A percentile compares a stretch with the other conserved stretches of the same genome.
These are phyloP conservation scores for Sinonovacula constricta DNA, from an alignment of 1,140 invertebrate species.

Conservation along the genomic window DNA sequence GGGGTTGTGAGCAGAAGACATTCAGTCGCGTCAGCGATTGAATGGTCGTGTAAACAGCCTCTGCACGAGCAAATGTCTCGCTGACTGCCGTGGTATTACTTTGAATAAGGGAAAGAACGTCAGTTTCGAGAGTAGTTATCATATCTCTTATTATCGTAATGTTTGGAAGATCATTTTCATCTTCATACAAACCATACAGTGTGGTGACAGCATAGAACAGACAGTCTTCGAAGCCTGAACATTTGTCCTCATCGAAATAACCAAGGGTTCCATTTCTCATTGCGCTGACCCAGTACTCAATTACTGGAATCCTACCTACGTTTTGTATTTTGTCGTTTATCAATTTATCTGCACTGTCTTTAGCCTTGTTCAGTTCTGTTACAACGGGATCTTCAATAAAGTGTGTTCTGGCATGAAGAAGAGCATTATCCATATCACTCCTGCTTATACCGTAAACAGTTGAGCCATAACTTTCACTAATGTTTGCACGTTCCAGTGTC, in stretches of 20 bases:
- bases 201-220: slow-evolving; percentile 7
- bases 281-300: slow-evolving; percentile 8
- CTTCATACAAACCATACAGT: slow-evolving; percentile 23
- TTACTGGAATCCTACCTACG: slow-evolving; percentile 5
- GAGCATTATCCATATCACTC: slow-evolving; percentile 3
- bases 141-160: neutral
- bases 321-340: neutral
- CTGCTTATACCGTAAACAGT: slow-evolving; percentile 13
- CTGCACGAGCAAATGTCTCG: neutral
- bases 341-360: neutral
- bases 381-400: slow-evolving; percentile 4
- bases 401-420: neutral
- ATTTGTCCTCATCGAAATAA: slow-evolving; percentile 21
- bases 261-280: slow-evolving; percentile 16
- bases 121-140: slow-evolving; percentile 14
- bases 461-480: neutral
- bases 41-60: neutral
- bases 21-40: neutral
- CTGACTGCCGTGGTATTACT: slow-evolving; percentile 17
- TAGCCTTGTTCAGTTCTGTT: neutral
- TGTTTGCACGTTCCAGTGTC: neutral
- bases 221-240: slow-evolving; percentile 19
- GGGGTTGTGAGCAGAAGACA: slow-evolving; percentile 26
- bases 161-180: slow-evolving; percentile 8
- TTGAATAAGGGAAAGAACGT: neutral